Conservation (phyloP, 2,797 vertebrate species). For the Masticophis lateralis region DNA sequence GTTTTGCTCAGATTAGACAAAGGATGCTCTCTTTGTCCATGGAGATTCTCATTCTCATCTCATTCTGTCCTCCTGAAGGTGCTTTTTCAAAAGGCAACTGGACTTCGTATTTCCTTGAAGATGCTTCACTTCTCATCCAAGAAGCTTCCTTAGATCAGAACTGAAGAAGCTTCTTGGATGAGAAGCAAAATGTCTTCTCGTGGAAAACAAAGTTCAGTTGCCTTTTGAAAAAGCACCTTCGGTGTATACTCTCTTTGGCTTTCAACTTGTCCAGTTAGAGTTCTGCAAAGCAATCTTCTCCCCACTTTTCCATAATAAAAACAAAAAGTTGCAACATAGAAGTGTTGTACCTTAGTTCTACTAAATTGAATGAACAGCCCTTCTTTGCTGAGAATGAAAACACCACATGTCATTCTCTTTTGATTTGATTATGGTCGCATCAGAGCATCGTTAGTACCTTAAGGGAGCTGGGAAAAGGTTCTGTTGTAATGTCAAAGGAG, state of each 20-base stretch:
- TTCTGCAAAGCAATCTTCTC: not conserved
- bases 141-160: not conserved
- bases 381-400: not conserved
- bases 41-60: not conserved
- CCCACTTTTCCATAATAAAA: not conserved
- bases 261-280: not conserved
- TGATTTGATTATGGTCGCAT: not conserved
- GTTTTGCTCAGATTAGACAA: not conserved
- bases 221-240: too few species aligned
- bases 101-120: not conserved
- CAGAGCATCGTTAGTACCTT: not conserved
- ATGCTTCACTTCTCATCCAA: not conserved
- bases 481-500: not conserved
- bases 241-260: not conserved
- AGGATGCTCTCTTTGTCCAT: not conserved
- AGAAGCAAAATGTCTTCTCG: too few species aligned
- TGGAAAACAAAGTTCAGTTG: too few species aligned
- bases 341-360: too few species aligned
- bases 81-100: not conserved
- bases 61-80: not conserved
- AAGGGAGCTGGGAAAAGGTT: not conserved
- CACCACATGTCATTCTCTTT: not conserved
- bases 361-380: not conserved
- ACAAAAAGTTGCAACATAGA: not conserved
- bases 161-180: too few species aligned